Evolutionary conservation across 2,113 vertebrate genomes (phyloP).

Genomic region (Diphyllodes magnificus): DNA sequence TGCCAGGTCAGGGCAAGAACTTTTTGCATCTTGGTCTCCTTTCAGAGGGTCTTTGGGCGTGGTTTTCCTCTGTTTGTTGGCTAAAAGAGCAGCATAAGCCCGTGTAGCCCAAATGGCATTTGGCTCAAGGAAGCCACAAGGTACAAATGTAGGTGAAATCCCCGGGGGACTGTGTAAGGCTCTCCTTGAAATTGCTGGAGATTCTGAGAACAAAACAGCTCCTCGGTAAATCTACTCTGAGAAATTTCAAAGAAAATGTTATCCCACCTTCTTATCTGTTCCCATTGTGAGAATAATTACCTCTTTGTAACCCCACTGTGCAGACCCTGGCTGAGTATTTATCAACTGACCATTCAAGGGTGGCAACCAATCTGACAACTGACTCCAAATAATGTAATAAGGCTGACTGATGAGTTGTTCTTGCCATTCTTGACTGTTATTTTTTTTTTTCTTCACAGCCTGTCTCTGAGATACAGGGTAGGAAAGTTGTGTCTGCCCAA

Average conservation of each 20-base stretch:
- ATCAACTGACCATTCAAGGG: neutral
- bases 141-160: neutral
- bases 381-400: neutral
- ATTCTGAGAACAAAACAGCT: neutral
- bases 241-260: neutral
- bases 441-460: neutral
- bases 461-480: neutral
- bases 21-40: neutral
- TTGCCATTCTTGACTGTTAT: neutral
- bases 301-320: neutral
- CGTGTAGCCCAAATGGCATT: neutral
- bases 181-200: neutral
- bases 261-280: neutral
- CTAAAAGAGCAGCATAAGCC: neutral
- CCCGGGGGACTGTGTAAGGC: neutral
- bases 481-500: neutral
- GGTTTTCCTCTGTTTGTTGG: neutral
- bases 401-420: neutral
- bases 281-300: neutral
- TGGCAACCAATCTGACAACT: neutral
- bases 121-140: neutral
- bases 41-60: neutral
- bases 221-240: neutral
- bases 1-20: neutral
- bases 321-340: neutral